Evolutionary conservation across 1,140 invertebrate species (phyloP).

Genomic region (Drosophila sproati): DNA sequence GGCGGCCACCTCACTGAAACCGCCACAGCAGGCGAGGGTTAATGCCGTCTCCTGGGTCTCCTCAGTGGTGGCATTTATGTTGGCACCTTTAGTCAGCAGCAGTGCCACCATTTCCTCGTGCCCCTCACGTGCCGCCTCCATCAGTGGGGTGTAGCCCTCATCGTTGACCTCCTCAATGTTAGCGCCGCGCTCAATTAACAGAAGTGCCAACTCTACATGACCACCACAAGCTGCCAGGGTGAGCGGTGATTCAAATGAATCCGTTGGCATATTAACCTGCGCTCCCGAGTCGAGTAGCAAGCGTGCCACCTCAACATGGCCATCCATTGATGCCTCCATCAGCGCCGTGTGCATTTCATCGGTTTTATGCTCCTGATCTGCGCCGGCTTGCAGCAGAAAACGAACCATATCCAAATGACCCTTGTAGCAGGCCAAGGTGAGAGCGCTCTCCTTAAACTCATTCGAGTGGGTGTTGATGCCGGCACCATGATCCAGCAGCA

Average conservation of each 20-base stretch:
- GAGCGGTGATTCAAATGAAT: conserved; percentile 99
- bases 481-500: conserved; percentile 94
- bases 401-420: conserved; percentile 99
- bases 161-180: conserved; percentile 99
- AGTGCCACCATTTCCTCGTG: conserved; percentile 99
- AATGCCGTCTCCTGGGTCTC: conserved; percentile 99
- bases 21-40: conserved; percentile 98
- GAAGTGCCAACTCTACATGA: conserved; percentile 97
- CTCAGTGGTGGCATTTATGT: conserved; percentile 99
- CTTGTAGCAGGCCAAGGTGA: conserved; percentile 99
- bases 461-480: conserved; percentile 99
- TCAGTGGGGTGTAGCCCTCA: conserved; percentile 99
- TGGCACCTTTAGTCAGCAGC: conserved; percentile 96
- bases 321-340: conserved; percentile 99
- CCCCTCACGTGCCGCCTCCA: conserved; percentile 99
- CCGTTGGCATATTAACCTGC: conserved; percentile 99
- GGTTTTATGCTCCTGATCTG: conserved; percentile 98
- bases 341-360: conserved; percentile 99
- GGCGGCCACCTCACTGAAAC: conserved; percentile 98
- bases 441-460: conserved; percentile 98
- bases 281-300: conserved; percentile 98
- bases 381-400: conserved; percentile 96
- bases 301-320: conserved; percentile 97
- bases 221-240: conserved; percentile 99
- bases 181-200: conserved; percentile 97